Base-by-base conservation (phyloP, 2,113 vertebrate species). In the Muntiacus muntjak region DNA sequence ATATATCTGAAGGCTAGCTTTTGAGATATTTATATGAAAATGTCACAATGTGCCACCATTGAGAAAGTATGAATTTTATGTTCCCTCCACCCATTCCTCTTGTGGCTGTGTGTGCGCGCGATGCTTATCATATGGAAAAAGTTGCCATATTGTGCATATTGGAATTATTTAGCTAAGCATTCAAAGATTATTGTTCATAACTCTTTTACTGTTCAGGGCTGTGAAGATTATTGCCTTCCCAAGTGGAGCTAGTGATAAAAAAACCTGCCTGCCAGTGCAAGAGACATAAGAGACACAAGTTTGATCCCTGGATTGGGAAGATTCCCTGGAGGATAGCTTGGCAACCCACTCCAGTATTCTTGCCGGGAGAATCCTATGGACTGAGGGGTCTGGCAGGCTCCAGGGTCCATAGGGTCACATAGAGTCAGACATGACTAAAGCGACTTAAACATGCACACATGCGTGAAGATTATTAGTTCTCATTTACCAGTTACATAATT, bases 111-210 rank as follows among this genome's bases (percentile, higher is more conserved):
- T 36, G 16, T 36, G 1, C 2, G 71, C 1, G 9, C 8, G 0
- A 50, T 79, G 40, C 33, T 40, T 86, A 47, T 58, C 40, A 67
- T 45, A 26, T 21, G 81, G 33, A 19, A 25, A 71, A 76, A 50
- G 10, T 28, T 47, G 23, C 3, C 43, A 62, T 36, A 10, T 36
- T 81, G 19, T 67, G 7, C 43, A 52, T 78, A 86, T 85, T 81
- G 52, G 19, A 95, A 58, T 92, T 60, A 43, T 84, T 89, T 85
- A 87, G 17, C 62, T 89, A 58, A 92, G 16, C 43, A 96, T 84
- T 84, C 54, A 87, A n/a, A 78, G 71, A 82, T 64, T 57, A 64
- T 78, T 76, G 76, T 60, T 91, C 55, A 78, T 50, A 87, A 67
- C 21, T 55, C 11, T 87, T 3, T 17, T n/a, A 47, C 12, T 74